Conservation (phyloP, 2,888 invertebrate species). For the Dasysyrphus albostriatus region DNA sequence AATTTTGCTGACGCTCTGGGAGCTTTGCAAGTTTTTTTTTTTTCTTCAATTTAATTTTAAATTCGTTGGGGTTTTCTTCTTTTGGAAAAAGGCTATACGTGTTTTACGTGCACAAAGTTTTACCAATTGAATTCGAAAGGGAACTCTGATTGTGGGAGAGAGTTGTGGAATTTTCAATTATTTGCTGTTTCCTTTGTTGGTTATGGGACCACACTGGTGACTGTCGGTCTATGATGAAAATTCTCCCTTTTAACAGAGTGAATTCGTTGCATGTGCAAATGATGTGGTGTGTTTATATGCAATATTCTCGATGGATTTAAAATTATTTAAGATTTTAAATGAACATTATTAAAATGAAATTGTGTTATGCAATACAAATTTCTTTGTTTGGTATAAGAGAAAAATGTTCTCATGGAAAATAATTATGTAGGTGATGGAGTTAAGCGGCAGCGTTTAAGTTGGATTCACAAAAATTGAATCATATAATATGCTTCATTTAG, state of each 20-base stretch:
- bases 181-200: conserved; percentile 14
- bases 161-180: conserved; percentile 62
- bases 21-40: conserved; percentile 30
- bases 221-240: not conserved
- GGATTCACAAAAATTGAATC: not conserved
- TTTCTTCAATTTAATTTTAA: conserved; percentile 52
- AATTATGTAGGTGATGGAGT: too few relatives aligned
- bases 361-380: not conserved
- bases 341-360: not conserved
- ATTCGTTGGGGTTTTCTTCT: conserved; percentile 37
- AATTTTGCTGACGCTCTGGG: conserved; percentile 13
- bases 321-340: not conserved
- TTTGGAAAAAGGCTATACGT: not conserved
- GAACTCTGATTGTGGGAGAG: conserved; percentile 40
- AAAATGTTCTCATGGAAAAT: not conserved
- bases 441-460: not conserved
- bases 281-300: not conserved
- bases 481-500: too few relatives aligned
- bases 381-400: not conserved
- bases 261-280: conserved; percentile 3
- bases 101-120: conserved; percentile 47
- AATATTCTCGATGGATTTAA: not conserved
- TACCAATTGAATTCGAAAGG: conserved; percentile 29
- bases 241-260: not conserved
- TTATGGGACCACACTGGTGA: not conserved